These are phyloP conservation scores for Sinocyclocheilus grahami DNA, from an alignment of 2,113 vertebrate species.

Conservation along the genomic window DNA sequence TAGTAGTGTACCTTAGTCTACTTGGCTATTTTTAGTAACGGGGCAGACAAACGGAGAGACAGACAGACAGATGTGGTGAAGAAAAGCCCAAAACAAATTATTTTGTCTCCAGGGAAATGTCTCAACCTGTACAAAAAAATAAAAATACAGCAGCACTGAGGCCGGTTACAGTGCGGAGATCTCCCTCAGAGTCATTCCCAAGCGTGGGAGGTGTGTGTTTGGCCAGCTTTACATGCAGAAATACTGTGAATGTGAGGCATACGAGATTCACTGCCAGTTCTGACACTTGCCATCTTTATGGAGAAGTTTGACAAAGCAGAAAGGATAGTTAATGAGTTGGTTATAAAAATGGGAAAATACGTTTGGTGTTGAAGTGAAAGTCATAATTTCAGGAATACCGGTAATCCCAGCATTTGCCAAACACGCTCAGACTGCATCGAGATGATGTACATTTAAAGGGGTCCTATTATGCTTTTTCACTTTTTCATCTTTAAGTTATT, in stretches of 20 bases:
- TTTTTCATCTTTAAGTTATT: too few relatives aligned
- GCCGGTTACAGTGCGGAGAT: too few relatives aligned
- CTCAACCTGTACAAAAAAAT: constrained; percentile 57
- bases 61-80: constrained; percentile 12
- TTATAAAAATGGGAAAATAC: neutral
- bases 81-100: constrained; percentile 57
- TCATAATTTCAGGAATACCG: neutral
- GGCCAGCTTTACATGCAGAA: neutral
- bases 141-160: too few relatives aligned
- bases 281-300: constrained; percentile 34
- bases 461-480: too few relatives aligned
- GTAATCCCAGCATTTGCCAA: neutral
- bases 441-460: too few relatives aligned
- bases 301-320: neutral
- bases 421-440: too few relatives aligned
- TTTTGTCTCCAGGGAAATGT: constrained; percentile 57
- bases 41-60: neutral
- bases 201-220: constrained; percentile 6
- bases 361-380: neutral
- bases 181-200: neutral
- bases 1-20: neutral
- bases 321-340: neutral
- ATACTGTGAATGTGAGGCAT: constrained; percentile 13
- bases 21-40: neutral
- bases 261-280: neutral